Conservation (phyloP, 2,888 invertebrate species). For the Heliconius charithonia region DNA sequence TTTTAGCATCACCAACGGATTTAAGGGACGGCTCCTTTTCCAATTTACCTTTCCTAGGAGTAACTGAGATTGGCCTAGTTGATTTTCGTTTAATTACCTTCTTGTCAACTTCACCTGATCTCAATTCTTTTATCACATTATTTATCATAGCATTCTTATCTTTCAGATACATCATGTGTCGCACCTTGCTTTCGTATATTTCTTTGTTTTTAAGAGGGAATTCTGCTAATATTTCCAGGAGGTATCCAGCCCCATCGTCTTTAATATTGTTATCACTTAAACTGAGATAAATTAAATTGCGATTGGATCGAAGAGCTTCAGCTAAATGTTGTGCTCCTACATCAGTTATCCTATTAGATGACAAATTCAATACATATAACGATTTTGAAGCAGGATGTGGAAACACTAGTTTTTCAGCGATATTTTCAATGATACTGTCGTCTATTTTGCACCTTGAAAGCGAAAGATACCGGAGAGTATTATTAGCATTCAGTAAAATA, state of each 20-base stretch:
- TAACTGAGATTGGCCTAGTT: slow-evolving; percentile 6
- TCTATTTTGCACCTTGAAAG: slow-evolving; percentile 61
- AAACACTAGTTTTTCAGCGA: slow-evolving; percentile 53
- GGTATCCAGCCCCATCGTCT: slow-evolving; percentile 56
- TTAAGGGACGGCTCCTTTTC: slow-evolving; percentile 52
- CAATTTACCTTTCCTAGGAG: slow-evolving; percentile 49
- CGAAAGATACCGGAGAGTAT: slow-evolving; percentile 57
- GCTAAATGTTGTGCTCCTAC: slow-evolving; percentile 57
- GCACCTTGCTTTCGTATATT: slow-evolving; percentile 48
- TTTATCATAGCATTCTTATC: slow-evolving; percentile 52
- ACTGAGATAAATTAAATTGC: slow-evolving; percentile 62
- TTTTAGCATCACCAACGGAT: slow-evolving; percentile 49
- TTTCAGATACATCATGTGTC: slow-evolving; percentile 55
- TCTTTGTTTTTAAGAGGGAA: slow-evolving; percentile 60
- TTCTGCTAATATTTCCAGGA: slow-evolving; percentile 55
- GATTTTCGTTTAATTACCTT: slow-evolving; percentile 49
- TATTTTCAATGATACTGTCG: slow-evolving; percentile 55
- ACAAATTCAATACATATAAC: slow-evolving; percentile 60
- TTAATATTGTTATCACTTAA: slow-evolving; percentile 62
- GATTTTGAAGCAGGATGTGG: slow-evolving; percentile 57
- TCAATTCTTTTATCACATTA: slow-evolving; percentile 50
- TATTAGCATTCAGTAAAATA: slow-evolving; percentile 54
- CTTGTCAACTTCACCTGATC: slow-evolving; percentile 50
- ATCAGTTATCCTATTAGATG: slow-evolving; percentile 66
- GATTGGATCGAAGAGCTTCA: slow-evolving; percentile 59